Evolutionary conservation across 1,140 invertebrate genomes (phyloP).

Genomic region (Tetragnatha versicolor): DNA sequence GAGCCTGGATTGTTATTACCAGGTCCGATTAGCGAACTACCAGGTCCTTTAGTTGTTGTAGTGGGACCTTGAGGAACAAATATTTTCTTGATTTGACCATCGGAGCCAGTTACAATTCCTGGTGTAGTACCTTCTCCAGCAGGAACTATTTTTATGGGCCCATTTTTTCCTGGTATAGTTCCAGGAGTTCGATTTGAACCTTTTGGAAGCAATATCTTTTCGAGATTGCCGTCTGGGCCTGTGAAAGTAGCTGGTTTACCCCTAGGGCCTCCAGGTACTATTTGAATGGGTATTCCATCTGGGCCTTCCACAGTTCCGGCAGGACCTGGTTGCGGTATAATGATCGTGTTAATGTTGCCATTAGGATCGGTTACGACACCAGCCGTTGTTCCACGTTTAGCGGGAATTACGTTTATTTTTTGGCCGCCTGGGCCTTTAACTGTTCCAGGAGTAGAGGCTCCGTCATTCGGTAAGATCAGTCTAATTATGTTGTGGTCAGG

Average conservation of each 20-base stretch:
- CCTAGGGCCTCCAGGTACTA: slow-evolving; percentile 2
- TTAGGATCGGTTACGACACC: slow-evolving; percentile 7
- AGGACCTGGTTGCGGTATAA: slow-evolving; percentile 14
- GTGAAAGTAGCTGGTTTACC: background rate
- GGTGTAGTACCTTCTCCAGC: slow-evolving; percentile 9
- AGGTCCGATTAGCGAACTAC: background rate
- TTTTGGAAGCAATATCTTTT: background rate
- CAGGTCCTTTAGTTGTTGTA: background rate
- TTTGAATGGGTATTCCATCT: slow-evolving; percentile 12
- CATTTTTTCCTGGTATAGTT: background rate
- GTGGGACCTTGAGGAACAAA: no score
- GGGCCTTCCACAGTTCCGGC: background rate
- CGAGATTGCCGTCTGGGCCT: background rate
- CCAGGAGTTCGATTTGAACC: slow-evolving; percentile 1
- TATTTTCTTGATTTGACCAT: background rate
- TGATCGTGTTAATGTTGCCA: background rate
- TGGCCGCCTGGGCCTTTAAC: background rate
- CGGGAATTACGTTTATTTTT: slow-evolving; percentile 5
- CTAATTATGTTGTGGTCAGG: background rate
- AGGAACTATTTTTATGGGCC: background rate
- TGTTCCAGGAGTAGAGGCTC: background rate
- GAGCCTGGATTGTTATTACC: slow-evolving; percentile 4
- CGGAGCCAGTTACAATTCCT: background rate
- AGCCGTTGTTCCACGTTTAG: slow-evolving; percentile 8
- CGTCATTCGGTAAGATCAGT: background rate